These are phyloP conservation scores for Strongylocentrotus purpuratus DNA, from an alignment of 35 echinoderm and acorn worm species.

Conservation along the genomic window DNA sequence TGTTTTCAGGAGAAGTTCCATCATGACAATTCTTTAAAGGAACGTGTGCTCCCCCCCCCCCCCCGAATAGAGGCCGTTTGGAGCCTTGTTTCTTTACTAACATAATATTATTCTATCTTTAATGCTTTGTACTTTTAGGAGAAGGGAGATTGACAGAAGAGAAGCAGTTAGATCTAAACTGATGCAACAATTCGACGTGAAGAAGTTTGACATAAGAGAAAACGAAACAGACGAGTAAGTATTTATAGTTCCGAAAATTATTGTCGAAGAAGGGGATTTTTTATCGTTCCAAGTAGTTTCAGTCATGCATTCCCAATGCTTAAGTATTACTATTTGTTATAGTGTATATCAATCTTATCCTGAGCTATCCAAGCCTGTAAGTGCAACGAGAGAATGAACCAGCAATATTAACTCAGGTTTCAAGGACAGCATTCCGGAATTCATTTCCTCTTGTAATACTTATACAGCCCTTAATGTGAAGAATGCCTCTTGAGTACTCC, in stretches of 20 bases:
- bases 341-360: neutral
- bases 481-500: too few relatives aligned
- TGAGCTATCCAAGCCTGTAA: neutral
- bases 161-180: neutral
- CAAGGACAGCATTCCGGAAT: neutral
- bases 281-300: neutral
- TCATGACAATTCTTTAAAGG: neutral
- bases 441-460: too few relatives aligned
- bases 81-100: neutral
- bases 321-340: neutral
- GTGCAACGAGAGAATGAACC: neutral
- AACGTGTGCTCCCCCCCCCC: neutral
- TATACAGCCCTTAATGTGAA: too few relatives aligned
- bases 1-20: neutral
- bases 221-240: conserved; percentile 23
- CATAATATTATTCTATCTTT: neutral
- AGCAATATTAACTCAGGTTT: neutral
- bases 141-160: neutral
- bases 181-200: conserved; percentile 34
- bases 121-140: neutral
- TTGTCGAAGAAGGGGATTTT: neutral
- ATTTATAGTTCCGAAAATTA: neutral
- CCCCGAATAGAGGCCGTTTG: neutral
- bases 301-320: neutral
- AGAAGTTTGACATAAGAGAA: neutral